Base-by-base conservation (phyloP, 2,888 invertebrate species). In the Phaonia tiefii region DNA sequence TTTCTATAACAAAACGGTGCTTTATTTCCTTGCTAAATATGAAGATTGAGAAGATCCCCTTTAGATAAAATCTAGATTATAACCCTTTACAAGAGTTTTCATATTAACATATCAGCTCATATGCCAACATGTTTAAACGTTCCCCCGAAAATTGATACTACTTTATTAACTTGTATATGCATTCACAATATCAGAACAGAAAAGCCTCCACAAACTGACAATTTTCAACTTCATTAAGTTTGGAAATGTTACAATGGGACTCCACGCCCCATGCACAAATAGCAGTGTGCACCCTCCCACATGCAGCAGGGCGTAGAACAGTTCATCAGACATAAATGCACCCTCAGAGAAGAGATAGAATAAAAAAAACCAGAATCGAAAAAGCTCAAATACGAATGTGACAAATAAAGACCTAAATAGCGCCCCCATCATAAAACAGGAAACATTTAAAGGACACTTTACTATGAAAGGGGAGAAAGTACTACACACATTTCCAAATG, bases 181-280 rank as follows among this genome's bases (percentile, higher is more conserved):
- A n/a, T n/a, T n/a, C n/a, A n/a, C n/a, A n/a, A n/a, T n/a, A n/a
- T n/a, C n/a, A n/a, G n/a, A n/a, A n/a, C n/a, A n/a, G n/a, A n/a
- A n/a, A n/a, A n/a, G n/a, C n/a, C n/a, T n/a, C n/a, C n/a, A n/a
- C n/a, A n/a, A n/a, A n/a, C n/a, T 60, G 67, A 72, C 74, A 75
- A 81, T 81, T 81, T 81, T 81, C 78, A 75, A 72, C 81, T 75
- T 81, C 75, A 81, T 81, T 81, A 75, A 37, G 17, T 75, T 63
- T 22, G 39, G 42, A 63, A 60, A 60, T 60, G 3, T 37, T 37
- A 20, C 60, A 60, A 42, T 39, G 39, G 63, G 22, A 17, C 42
- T 20, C n/a, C n/a, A n/a, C 39, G 31, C 8, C 8, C 4, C 42
- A 63, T 42, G 63, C 63, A 63, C 42, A 17, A 22, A 42, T 63